Conservation (phyloP, 2,113 vertebrate species). For the Corvus moneduloides region DNA sequence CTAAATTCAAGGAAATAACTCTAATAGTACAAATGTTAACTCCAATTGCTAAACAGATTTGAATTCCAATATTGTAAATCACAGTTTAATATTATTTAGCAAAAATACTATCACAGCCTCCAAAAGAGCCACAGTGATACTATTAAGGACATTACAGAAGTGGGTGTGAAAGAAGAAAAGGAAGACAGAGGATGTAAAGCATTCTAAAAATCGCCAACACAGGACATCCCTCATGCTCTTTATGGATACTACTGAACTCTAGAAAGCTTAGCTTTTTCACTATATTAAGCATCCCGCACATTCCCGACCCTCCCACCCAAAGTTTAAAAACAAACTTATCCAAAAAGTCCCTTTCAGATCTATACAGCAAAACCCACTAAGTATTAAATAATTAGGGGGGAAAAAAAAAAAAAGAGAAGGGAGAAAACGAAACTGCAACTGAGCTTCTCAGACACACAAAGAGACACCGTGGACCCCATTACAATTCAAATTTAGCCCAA, state of each 20-base stretch:
- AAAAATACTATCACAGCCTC: not conserved
- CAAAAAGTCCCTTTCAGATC: not conserved
- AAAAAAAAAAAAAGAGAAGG: not conserved
- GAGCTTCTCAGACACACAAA: slow-evolving; percentile 25
- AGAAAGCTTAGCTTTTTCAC: slow-evolving; percentile 5
- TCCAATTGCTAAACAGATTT: not conserved
- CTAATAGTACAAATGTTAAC: not conserved
- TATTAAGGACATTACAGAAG: not conserved
- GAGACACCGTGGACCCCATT: slow-evolving; percentile 2
- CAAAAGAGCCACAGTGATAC: not conserved
- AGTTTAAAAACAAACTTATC: not conserved
- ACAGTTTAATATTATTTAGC: not conserved
- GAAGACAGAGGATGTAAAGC: not conserved
- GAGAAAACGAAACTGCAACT: not conserved
- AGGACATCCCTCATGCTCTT: slow-evolving; percentile 31
- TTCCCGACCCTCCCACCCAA: not conserved
- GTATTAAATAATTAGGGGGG: not conserved
- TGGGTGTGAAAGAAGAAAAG: not conserved
- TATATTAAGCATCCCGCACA: not conserved
- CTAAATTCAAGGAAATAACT: not conserved
- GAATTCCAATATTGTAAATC: not conserved
- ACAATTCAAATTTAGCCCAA: slow-evolving; percentile 20
- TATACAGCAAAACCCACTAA: not conserved
- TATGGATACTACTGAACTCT: slow-evolving; percentile 20
- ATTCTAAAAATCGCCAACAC: not conserved